Conservation (phyloP, 2,797 vertebrate species). For the Aselliscus stoliczkanus region DNA sequence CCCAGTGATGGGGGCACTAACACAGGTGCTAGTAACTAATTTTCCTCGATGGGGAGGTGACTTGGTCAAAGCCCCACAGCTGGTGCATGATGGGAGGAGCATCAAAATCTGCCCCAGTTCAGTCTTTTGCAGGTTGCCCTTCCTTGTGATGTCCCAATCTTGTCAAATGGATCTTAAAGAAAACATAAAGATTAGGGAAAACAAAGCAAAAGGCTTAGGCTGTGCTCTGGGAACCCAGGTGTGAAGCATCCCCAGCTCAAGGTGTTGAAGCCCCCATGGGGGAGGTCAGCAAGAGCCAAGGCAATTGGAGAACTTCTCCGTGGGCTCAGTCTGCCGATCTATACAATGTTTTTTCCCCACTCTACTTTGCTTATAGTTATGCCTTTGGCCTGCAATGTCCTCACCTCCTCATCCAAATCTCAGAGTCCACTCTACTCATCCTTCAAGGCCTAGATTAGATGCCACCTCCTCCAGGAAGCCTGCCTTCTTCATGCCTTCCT, state of each 20-base stretch:
- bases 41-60: not conserved
- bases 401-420: not conserved
- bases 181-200: not conserved
- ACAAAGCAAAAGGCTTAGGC: not conserved
- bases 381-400: not conserved
- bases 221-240: not conserved
- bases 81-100: fast-evolving
- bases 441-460: not conserved
- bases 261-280: not conserved
- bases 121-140: not conserved
- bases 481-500: not conserved
- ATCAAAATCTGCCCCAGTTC: too few relatives aligned
- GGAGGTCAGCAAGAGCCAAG: too few relatives aligned
- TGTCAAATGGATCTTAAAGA: not conserved
- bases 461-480: not conserved
- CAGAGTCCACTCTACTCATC: not conserved
- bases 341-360: not conserved
- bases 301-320: too few relatives aligned
- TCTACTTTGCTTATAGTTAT: too few relatives aligned
- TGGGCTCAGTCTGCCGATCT: not conserved
- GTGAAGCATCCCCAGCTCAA: fast-evolving
- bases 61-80: fast-evolving
- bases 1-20: fast-evolving
- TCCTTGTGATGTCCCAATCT: fast-evolving
- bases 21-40: not conserved